Conservation (phyloP, 2,797 vertebrate genomes). For the Babyrousa celebensis region DNA sequence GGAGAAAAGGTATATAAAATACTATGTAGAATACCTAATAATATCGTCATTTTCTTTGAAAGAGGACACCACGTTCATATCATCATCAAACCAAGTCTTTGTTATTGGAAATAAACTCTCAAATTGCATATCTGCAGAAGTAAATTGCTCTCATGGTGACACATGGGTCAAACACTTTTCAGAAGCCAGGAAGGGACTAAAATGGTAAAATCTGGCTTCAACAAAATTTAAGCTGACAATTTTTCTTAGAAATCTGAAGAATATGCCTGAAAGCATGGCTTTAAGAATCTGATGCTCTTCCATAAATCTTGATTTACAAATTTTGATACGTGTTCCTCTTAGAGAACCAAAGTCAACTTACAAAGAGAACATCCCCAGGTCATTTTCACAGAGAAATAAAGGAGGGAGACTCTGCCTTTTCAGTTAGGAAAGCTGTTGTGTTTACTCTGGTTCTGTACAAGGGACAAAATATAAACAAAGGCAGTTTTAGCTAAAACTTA, state of each 20-base stretch:
- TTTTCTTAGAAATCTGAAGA: constrained; percentile 54
- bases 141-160: not conserved
- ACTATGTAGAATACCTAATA: constrained; percentile 42
- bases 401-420: not conserved
- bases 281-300: constrained; percentile 32
- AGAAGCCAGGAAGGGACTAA: not conserved
- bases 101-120: constrained; percentile 34
- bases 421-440: not conserved
- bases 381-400: constrained; percentile 20
- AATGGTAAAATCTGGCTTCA: constrained; percentile 20
- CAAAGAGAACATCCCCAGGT: not conserved
- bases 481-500: constrained; percentile 50
- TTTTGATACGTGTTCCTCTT: not conserved
- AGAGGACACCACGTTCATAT: not conserved
- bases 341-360: constrained; percentile 5
- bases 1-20: not conserved
- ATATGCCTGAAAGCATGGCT: constrained; percentile 32
- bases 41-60: not conserved
- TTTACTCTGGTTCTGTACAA: constrained; percentile 58
- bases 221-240: constrained; percentile 32
- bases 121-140: not conserved
- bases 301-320: constrained; percentile 37
- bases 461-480: not conserved
- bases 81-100: not conserved
- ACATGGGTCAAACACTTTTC: not conserved